phyloP scores from a whole-genome alignment of 2,888 invertebrate genomes.

The Petrolisthes cinctipes region DNA sequence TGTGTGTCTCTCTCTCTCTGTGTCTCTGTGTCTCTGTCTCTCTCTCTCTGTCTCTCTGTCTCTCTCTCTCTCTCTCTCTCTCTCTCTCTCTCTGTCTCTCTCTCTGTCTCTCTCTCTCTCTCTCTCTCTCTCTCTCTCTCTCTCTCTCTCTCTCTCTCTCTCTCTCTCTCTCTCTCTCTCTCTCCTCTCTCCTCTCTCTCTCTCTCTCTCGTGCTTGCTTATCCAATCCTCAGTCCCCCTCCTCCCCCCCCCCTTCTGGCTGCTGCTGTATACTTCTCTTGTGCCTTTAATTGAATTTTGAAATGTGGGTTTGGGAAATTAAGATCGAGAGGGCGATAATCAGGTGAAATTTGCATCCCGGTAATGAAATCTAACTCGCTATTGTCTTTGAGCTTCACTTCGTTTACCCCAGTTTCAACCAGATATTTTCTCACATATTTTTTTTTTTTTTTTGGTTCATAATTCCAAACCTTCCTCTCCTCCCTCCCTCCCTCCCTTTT shows the following conservation, averaged over 20 bases:
- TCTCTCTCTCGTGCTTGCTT: not conserved
- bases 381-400: not conserved
- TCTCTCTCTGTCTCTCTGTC: too few relatives aligned
- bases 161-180: not conserved
- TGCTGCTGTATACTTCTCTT: not conserved
- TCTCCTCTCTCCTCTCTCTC: not conserved
- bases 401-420: not conserved
- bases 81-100: not conserved
- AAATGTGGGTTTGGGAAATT: conserved; percentile 32
- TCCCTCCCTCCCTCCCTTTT: too few relatives aligned
- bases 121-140: too few relatives aligned
- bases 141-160: not conserved
- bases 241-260: conserved; percentile 5
- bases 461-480: too few relatives aligned
- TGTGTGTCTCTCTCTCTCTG: too few relatives aligned
- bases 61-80: too few relatives aligned
- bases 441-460: too few relatives aligned
- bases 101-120: too few relatives aligned
- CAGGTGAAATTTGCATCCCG: not conserved
- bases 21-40: too few relatives aligned
- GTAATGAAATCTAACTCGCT: conserved; percentile 12
- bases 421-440: too few relatives aligned
- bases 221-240: not conserved
- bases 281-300: conserved; percentile 28
- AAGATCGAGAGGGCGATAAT: conserved; percentile 23